Base-by-base conservation (phyloP, 2,797 vertebrate species). In the Synaphobranchus kaupii region DNA sequence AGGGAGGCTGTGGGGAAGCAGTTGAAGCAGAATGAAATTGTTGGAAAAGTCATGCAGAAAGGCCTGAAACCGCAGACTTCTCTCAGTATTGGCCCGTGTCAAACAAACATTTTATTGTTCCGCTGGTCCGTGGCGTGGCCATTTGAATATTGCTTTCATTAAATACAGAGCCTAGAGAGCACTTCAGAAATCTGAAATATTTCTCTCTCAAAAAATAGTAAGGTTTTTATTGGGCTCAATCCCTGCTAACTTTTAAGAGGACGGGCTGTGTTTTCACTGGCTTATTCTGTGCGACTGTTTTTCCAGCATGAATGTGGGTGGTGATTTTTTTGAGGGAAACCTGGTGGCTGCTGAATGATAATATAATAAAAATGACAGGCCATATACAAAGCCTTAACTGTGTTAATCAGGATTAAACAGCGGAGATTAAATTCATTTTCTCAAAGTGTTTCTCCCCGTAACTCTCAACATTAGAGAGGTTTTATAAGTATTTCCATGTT, bases 101-200 rank as follows among this genome's bases (percentile, higher is more conserved):
- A 91, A 89, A 90, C 81, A 84, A 86, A 87, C n/a, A n/a, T n/a
- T n/a, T n/a, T n/a, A n/a, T n/a, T 87, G 86, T 90, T 89, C 85
- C 84, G 87, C 87, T 48, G 80, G 54, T 86, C 88, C 87, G 63
- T 58, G 52, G 86, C 86, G 88, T 84, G 76, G 63, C n/a, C 22
- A 47, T n/a, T 39, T 87, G 71, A 87, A 52, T 76, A 78, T n/a
- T 28, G 60, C 83, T 89, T 91, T 90, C 83, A 88, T 88, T 91
- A 84, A 85, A 86, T 82, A 90, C 71, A 89, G 85, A 84, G 88
- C 86, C 68, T 86, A 86, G 85, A 90, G 86, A 88, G 87, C 60
- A 86, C 60, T 81, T 84, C 63, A 68, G 84, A 71, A 86, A 84
- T 87, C 86, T 68, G 90, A 83, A 86, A 86, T 85, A 66, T 87